Conservation (phyloP, 2,888 invertebrate genomes). For the Heliconius aoede region DNA sequence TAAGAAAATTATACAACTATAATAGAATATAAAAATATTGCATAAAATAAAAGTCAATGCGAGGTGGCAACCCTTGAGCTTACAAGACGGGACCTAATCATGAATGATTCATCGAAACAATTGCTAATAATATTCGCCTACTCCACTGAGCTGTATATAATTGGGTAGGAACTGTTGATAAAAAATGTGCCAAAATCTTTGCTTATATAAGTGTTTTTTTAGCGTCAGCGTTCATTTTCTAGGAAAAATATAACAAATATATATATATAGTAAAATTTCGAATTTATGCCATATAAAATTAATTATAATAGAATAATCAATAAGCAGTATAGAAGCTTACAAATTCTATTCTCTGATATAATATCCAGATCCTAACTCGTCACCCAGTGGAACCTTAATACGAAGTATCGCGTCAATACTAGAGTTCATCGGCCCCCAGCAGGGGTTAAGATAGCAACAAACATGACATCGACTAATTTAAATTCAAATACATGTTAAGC, state of each 20-base stretch:
- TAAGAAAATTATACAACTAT: not conserved
- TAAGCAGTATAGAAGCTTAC: not conserved
- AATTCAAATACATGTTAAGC: constrained; percentile 28
- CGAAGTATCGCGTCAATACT: constrained; percentile 26
- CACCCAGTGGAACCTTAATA: constrained; percentile 21
- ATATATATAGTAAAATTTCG: not conserved
- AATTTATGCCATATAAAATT: too few species aligned
- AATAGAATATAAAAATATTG: not conserved
- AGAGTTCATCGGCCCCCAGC: constrained; percentile 54
- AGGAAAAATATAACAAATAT: too few species aligned
- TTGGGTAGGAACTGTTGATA: constrained; percentile 12
- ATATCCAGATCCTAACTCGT: not conserved
- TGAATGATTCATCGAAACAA: constrained; percentile 52
- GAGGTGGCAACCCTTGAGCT: constrained; percentile 8
- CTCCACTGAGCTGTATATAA: constrained; percentile 41
- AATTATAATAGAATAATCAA: not conserved
- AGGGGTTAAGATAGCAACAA: constrained; percentile 50
- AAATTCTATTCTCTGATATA: too few species aligned
- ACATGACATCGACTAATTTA: constrained; percentile 40
- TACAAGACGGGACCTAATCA: constrained; percentile 37
- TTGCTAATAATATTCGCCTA: constrained; percentile 49
- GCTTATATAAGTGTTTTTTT: not conserved
- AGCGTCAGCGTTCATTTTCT: too few species aligned
- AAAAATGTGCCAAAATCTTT: not conserved
- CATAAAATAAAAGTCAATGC: not conserved